These are phyloP conservation scores for Pitta sordida DNA, from an alignment of 2,113 vertebrate genomes.

Conservation along the genomic window DNA sequence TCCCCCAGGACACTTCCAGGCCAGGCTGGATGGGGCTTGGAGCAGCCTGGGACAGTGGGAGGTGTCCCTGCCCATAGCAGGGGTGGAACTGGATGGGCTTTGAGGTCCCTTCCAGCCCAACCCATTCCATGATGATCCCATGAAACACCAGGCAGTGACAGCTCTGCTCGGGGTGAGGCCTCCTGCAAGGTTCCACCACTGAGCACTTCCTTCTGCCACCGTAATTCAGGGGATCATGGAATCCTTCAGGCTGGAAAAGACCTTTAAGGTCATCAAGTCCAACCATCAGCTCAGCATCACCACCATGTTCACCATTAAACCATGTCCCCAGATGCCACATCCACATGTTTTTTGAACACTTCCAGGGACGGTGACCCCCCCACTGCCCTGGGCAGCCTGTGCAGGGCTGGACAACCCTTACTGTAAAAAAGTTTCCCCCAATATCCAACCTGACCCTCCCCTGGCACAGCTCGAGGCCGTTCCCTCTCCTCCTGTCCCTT, in stretches of 20 bases:
- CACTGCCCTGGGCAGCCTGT: not conserved
- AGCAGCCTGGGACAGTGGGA: not conserved
- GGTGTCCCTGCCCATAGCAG: not conserved
- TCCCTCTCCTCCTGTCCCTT: too few species aligned
- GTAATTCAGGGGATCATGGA: not conserved
- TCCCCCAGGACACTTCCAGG: not conserved
- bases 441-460: too few species aligned
- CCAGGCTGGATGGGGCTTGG: not conserved
- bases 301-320: not conserved
- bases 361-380: not conserved
- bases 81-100: not conserved
- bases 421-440: not conserved
- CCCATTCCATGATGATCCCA: not conserved
- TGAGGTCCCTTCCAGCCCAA: not conserved
- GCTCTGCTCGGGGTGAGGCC: not conserved
- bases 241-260: not conserved
- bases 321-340: not conserved
- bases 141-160: not conserved
- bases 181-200: not conserved
- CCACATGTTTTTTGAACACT: not conserved
- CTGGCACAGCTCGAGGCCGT: too few species aligned
- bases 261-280: not conserved
- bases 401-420: not conserved
- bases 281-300: not conserved
- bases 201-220: rapidly evolving